Conservation (phyloP, 2,888 invertebrate genomes). For the Amphipoea lucens region DNA sequence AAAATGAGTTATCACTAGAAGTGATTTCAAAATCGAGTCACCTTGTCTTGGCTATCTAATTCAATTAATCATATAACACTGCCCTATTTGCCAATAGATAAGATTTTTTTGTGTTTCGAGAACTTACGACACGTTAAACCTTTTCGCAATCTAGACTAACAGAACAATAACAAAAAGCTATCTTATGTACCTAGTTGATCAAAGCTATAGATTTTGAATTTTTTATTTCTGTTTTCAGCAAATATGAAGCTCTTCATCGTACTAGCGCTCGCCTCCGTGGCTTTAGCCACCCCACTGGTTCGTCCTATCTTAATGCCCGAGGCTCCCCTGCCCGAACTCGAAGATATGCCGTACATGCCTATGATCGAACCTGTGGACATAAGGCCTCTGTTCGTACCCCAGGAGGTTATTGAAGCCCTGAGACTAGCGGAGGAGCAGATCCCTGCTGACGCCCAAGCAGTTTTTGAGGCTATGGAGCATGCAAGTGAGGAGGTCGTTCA, state of each 20-base stretch:
- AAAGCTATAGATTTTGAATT: background rate
- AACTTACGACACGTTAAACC: conserved; percentile 25
- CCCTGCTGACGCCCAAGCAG: conserved; percentile 30
- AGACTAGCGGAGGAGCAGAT: conserved; percentile 26
- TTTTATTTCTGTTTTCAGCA: conserved; percentile 71
- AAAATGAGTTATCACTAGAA: background rate
- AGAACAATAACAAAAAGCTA: background rate
- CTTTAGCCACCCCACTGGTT: conserved; percentile 69
- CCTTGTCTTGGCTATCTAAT: conserved; percentile 10
- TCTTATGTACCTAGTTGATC: background rate
- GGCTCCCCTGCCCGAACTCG: conserved; percentile 55
- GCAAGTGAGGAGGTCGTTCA: conserved; percentile 24
- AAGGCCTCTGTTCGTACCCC: conserved; percentile 60
- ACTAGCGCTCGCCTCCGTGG: conserved; percentile 77
- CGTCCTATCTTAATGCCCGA: conserved; percentile 57
- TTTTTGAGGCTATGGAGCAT: conserved; percentile 29
- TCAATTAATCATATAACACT: conserved; percentile 26
- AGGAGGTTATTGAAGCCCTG: conserved; percentile 59
- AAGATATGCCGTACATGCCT: conserved; percentile 14
- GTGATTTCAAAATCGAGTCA: conserved; percentile 1
- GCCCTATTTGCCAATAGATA: conserved; percentile 46
- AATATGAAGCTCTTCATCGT: conserved; percentile 80
- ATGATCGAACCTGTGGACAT: conserved; percentile 52
- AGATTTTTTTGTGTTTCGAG: conserved; percentile 19
- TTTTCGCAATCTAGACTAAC: conserved; percentile 18